Base-by-base conservation (phyloP, 2,797 vertebrate genomes). In the Sebastes flavidus region DNA sequence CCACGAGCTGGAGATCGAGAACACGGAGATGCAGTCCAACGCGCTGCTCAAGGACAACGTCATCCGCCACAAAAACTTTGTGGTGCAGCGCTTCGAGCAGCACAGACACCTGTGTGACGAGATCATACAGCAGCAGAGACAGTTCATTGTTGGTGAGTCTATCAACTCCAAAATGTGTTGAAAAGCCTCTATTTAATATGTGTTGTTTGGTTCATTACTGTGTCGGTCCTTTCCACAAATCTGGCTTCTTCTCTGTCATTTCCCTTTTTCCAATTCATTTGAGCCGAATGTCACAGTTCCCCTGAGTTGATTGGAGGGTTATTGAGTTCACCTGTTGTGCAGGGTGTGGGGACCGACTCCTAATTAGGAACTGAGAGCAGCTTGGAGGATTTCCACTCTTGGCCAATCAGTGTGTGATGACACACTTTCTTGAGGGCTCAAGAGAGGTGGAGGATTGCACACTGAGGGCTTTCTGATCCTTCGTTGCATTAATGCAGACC, bases 71-170 rank as follows among this genome's bases (percentile, higher is more conserved):
- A 97, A 96, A 9, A 95, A 96, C 74, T 93, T 94, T 29, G 96
- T 96, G 70, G 93, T 97, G 87, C 97, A 95, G 77, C 95, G 95
- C 46, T 97, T 97, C 63, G 96, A 97, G 91, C 96, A 94, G 86
- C 97, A 97, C 91, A 90, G 95, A 27, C 93, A 95, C 84, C 95
- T 98, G 69, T 98, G 97, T 27, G 94, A 97, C 1, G 95, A 96
- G 91, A 97, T 98, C 93, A 98, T 98, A 66, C 96, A 95, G 90
- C 96, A 96, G 87, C 98, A 99, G 94, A 92, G 95, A 27, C 96
- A 94, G 90, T 94, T 98, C 84, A 97, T 98, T 0, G 60, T 95
- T 0, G 97, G 93, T 93, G 77, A 72, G 87, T 58, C 3, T 3
- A 2, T 46, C 18, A 52, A 52, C 42, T 55, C 6, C 24, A 1